Base-by-base conservation (phyloP, 1,140 invertebrate species). In the Ceratina calcarata region DNA sequence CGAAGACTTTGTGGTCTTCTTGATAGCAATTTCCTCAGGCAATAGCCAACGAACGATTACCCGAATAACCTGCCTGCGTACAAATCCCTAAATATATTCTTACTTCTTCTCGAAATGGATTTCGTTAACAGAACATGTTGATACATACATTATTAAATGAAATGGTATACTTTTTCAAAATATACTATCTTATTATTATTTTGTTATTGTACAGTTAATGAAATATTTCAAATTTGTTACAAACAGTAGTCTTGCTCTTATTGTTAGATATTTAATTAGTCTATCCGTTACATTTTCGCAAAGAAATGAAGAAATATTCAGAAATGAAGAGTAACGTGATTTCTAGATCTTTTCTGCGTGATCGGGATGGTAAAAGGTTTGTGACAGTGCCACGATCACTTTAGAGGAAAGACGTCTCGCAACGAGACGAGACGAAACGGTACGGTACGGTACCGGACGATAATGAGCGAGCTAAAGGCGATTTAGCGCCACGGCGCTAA, bases 401-500 rank as follows among this genome's bases (percentile, higher is more conserved):
- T 22, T 12, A 27, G 58, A 18, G 15, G 53, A 16, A 27, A 62
- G 0, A 16, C 24, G 37, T 3, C 51, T 45, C 37, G 22, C 6
- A n/a, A 60, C 20, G 64, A 60, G 37, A 18, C 37, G 55, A 37
- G 32, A 16, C 68, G 57, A 4, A 6, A 53, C 27, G 55, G 2
- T 37, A 49, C 51, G 71, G 67, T 67, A 82, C 68, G 55, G 57
- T 20, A 66, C 27, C 55, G 66, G 61, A 74, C 70, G 86, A 88
- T 88, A 88, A 85, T 88, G 76, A 86, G 80, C 80, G 68, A 80
- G 80, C 83, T 82, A 81, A 85, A 79, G 82, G 83, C 78, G 72
- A 83, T 83, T 89, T 89, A 89, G 85, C 87, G 84, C 75, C 71
- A 75, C 73, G 74, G 75, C 84, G 84, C 77, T 87, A 88, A 86